These are phyloP conservation scores for Dorcus parallelipipedus DNA, from an alignment of 2,888 invertebrate species.

Conservation along the genomic window DNA sequence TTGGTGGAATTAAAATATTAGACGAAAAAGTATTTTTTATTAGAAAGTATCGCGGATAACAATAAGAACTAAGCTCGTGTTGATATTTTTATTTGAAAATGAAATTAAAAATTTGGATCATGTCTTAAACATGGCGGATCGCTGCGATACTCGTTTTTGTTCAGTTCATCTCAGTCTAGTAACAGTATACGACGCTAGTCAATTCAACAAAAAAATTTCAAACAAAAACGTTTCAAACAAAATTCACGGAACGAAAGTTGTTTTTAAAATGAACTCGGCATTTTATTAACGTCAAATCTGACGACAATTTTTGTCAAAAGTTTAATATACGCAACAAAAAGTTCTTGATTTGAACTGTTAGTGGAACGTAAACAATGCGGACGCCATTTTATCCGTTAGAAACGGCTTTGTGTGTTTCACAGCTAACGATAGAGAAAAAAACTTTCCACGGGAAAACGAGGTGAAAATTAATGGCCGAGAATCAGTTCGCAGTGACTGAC, in stretches of 20 bases:
- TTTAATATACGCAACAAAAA: neutral
- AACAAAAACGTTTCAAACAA: neutral
- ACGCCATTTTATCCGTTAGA: constrained; percentile 17
- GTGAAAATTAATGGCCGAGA: constrained; percentile 17
- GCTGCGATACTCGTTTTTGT: too few relatives aligned
- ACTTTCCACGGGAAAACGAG: neutral
- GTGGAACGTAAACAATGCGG: constrained; percentile 9
- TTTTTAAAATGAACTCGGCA: neutral
- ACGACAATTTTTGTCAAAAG: neutral
- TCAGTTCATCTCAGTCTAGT: too few relatives aligned
- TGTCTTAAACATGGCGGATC: constrained; percentile 2
- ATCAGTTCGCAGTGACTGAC: constrained; percentile 22
- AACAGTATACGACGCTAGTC: constrained; percentile 1
- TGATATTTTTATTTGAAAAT: too few relatives aligned
- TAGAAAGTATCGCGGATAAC: too few relatives aligned
- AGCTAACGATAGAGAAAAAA: neutral
- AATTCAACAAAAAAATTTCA: constrained; percentile 6
- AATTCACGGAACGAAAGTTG: constrained; percentile 2
- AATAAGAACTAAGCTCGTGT: too few relatives aligned
- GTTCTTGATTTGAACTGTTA: constrained; percentile 1
- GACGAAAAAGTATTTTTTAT: too few relatives aligned
- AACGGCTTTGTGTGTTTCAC: constrained; percentile 9
- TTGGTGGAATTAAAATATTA: too few relatives aligned
- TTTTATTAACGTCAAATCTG: neutral
- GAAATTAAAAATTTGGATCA: too few relatives aligned